Percentiles rank a stretch among this genome's conserved stretches.
Evolutionary conservation across 2,888 invertebrate genomes (phyloP).

Genomic region (Oxytorus armatus): DNA sequence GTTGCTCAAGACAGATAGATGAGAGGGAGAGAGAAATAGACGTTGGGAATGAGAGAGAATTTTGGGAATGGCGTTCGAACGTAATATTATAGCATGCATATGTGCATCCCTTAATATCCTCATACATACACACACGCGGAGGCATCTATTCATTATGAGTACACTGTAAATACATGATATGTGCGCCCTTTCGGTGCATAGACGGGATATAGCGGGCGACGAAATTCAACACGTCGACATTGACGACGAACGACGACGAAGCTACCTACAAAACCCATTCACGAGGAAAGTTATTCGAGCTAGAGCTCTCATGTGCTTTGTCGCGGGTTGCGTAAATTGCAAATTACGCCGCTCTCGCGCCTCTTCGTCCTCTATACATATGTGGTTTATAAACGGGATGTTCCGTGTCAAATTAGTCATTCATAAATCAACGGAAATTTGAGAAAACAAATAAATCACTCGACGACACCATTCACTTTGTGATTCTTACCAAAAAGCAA

Average conservation of each 20-base stretch:
- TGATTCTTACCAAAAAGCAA: no score
- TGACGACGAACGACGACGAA: constrained; percentile 35
- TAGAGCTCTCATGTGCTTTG: constrained; percentile 72
- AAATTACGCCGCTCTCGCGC: constrained; percentile 72
- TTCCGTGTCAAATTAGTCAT: constrained; percentile 4
- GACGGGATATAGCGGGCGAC: constrained; percentile 59
- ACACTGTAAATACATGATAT: constrained; percentile 34
- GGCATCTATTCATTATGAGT: constrained; percentile 25
- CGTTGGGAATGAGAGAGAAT: constrained; percentile 23
- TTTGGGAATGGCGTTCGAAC: constrained; percentile 4
- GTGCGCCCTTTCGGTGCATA: constrained; percentile 61
- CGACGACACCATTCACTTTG: no score
- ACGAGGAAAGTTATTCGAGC: constrained; percentile 71
- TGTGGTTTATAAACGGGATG: background rate
- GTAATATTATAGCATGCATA: constrained; percentile 10
- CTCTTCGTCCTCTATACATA: constrained; percentile 52
- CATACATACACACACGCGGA: constrained; percentile 9
- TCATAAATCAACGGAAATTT: background rate
- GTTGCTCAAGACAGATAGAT: constrained; percentile 30
- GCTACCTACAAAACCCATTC: constrained; percentile 72
- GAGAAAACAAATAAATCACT: no score
- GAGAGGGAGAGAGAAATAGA: background rate
- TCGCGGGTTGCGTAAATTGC: constrained; percentile 73
- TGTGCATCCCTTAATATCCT: constrained; percentile 34
- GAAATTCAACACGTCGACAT: constrained; percentile 46